Conservation (phyloP, 2,113 vertebrate genomes). For the Nanger granti region DNA sequence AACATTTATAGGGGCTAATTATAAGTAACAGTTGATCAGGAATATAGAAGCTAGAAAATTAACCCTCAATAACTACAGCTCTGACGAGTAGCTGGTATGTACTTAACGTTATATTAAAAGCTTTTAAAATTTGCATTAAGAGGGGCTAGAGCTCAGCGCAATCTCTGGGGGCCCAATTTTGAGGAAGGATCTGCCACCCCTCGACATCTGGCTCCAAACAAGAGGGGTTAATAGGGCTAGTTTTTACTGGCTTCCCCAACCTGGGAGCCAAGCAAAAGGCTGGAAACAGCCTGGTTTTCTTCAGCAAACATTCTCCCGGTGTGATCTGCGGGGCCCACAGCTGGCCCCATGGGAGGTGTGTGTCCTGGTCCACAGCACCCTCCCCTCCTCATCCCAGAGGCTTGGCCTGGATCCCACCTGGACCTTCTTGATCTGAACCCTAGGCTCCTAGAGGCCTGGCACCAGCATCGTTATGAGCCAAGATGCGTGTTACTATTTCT, state of each 20-base stretch:
- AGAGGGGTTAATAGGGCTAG: not conserved
- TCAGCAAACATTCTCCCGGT: not conserved
- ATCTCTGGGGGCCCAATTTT: not conserved
- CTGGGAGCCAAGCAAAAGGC: not conserved
- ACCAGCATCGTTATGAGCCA: accelerated
- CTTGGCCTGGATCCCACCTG: accelerated
- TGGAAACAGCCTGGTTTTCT: not conserved
- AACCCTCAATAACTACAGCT: not conserved
- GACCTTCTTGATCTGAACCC: not conserved
- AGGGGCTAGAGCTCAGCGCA: not conserved
- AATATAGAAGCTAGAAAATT: slow-evolving; percentile 4
- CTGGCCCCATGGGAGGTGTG: not conserved
- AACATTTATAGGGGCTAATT: slow-evolving; percentile 38
- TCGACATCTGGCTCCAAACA: accelerated
- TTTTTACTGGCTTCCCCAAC: not conserved
- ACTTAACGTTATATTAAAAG: not conserved
- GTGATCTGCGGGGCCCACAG: not conserved
- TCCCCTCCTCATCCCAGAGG: not conserved
- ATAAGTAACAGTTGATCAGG: slow-evolving; percentile 53
- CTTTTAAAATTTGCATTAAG: slow-evolving; percentile 36
- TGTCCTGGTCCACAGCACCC: not conserved
- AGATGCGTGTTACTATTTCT: not conserved
- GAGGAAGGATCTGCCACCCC: not conserved
- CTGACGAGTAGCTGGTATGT: slow-evolving; percentile 33
- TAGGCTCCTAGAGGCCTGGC: not conserved